Percentiles rank a stretch among this genome's conserved stretches.
Conservation (phyloP, 2,113 vertebrate species). For the Phyllostomus hastatus region DNA sequence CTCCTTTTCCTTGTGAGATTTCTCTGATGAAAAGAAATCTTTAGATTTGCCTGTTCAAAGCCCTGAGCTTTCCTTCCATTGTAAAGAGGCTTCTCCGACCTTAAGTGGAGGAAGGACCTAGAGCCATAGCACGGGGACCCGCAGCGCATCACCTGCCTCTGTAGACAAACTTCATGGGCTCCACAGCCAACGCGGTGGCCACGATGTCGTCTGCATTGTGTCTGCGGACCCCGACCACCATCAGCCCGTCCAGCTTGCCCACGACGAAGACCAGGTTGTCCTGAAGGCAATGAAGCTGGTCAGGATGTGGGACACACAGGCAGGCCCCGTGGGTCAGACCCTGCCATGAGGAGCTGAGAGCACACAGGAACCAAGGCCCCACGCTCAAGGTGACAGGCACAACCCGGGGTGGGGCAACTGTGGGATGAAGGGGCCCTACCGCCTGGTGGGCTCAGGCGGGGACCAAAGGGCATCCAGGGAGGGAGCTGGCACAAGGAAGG, state of each 20-base stretch:
- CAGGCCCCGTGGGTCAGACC: background rate
- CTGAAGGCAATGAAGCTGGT: slow-evolving; percentile 75
- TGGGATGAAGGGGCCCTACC: background rate
- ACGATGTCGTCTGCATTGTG: slow-evolving; percentile 95
- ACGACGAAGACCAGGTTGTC: slow-evolving; percentile 93
- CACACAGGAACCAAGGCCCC: background rate
- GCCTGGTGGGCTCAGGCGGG: background rate
- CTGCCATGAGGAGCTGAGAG: too few species aligned
- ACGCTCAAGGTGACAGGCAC: too few species aligned
- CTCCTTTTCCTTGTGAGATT: background rate
- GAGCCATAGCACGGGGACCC: background rate
- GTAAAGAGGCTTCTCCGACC: background rate
- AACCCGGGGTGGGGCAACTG: fast-evolving
- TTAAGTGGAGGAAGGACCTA: background rate
- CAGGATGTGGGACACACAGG: background rate
- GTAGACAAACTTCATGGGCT: slow-evolving; percentile 98
- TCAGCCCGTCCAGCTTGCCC: slow-evolving; percentile 94
- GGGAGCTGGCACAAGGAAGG: fast-evolving
- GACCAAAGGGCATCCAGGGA: too few species aligned
- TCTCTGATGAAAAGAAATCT: background rate
- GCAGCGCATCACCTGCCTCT: slow-evolving; percentile 89
- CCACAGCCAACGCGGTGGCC: slow-evolving; percentile 92
- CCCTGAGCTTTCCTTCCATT: background rate
- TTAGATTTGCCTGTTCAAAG: background rate
- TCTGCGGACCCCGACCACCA: slow-evolving; percentile 91